Percentiles rank a stretch among this genome's conserved stretches.
Evolutionary conservation across 2,113 vertebrate genomes (phyloP).

Genomic region (Neomonachus schauinslandi): DNA sequence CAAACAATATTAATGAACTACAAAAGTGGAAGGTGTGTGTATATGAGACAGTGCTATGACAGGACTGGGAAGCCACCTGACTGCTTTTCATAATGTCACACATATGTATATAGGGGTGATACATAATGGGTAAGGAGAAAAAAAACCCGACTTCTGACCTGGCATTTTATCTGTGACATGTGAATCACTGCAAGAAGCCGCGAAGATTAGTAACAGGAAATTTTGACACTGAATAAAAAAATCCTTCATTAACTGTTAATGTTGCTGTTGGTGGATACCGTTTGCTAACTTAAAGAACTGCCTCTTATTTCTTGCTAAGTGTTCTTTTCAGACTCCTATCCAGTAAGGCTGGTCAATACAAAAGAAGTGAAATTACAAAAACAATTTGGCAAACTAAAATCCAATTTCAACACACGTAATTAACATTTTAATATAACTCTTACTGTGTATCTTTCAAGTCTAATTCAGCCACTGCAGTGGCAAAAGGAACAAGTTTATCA

Average conservation of each 20-base stretch:
- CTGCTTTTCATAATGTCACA: background rate
- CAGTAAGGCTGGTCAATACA: background rate
- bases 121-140: background rate
- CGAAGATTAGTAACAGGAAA: slow-evolving; percentile 11
- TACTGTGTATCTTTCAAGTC: slow-evolving; percentile 98
- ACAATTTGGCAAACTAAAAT: background rate
- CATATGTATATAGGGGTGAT: background rate
- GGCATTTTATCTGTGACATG: background rate
- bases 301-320: background rate
- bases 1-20: background rate
- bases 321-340: slow-evolving; percentile 3
- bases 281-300: slow-evolving; percentile 2
- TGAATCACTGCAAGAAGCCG: slow-evolving; percentile 29
- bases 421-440: slow-evolving; percentile 79
- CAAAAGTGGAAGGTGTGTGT: background rate
- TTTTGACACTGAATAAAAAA: background rate
- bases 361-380: slow-evolving; percentile 11
- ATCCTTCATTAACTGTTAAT: background rate
- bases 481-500: slow-evolving; percentile 95
- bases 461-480: slow-evolving; percentile 93
- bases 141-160: background rate
- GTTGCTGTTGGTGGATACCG: background rate
- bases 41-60: background rate
- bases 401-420: background rate
- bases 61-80: background rate